Evolutionary conservation across 2,888 invertebrate species (phyloP).

Genomic region (Deroplatys truncata): DNA sequence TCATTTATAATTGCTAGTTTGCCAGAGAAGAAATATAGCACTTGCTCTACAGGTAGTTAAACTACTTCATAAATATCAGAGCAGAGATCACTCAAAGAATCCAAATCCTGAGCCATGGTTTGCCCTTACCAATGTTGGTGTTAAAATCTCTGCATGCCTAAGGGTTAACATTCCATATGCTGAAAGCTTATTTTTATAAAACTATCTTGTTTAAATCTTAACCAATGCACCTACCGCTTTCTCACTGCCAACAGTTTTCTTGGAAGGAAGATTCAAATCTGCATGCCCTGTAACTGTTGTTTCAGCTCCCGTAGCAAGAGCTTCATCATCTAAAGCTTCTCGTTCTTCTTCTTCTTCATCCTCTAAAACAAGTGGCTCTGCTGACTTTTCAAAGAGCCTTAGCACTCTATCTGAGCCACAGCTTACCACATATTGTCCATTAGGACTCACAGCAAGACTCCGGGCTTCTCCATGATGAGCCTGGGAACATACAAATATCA

Average conservation of each 20-base stretch:
- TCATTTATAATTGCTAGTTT: no score
- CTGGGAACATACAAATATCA: constrained; percentile 43
- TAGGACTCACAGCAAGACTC: constrained; percentile 70
- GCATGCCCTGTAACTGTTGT: constrained; percentile 57
- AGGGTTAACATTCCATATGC: no score
- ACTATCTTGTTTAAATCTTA: not conserved
- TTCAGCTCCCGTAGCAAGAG: constrained; percentile 66
- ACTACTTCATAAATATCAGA: no score
- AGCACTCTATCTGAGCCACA: constrained; percentile 87
- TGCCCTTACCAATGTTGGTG: no score
- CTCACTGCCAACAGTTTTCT: constrained; percentile 83
- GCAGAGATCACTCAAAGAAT: no score
- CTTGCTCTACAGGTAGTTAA: no score
- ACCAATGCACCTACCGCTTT: constrained; percentile 63
- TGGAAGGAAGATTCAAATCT: constrained; percentile 76
- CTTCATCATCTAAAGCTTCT: constrained; percentile 69
- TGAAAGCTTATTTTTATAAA: no score
- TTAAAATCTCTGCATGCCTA: no score
- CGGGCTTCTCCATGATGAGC: constrained; percentile 81
- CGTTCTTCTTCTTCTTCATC: constrained; percentile 82
- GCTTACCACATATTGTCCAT: constrained; percentile 71
- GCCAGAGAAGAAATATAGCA: no score
- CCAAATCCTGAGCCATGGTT: no score
- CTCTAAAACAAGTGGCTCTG: constrained; percentile 86
- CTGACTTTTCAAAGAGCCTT: constrained; percentile 78